Evolutionary conservation across 2,113 vertebrate species (phyloP), one percentile per base, ranked within the genome.

Genomic region (Australoheros scitulus): DNA sequence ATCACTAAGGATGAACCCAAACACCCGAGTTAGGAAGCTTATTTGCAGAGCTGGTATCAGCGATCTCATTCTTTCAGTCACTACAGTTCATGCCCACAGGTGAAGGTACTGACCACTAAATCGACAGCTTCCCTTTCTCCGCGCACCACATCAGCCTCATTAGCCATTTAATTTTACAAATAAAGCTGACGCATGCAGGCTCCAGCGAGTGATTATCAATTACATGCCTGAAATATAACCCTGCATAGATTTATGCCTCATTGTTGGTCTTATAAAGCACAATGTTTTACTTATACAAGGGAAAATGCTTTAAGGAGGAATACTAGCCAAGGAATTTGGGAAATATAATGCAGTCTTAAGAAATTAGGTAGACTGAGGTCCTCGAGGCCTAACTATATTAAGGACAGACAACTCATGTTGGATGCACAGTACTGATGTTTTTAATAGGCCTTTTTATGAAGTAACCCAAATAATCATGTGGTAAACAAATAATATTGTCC

Each of bases 131-230:
- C 24, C 24, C 65, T 52, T 32, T 52, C 24, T 50, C 13, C 14
- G 13, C 43, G 14, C 43, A 47, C 65, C 43, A 52, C 3, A 0
- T 11, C 43, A 50, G 15, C 43, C 65, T 29, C 17, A 29, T 70
- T 70, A 70, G 0, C 5, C 5, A 20, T 70, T 70, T 70, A 32
- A 55, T 32, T 72, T 6, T 50, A 72, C 24, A 72, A 72, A 50
- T 72, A 72, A 32, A 52, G 47, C 0, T 0, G 65, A 13, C 6
- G 52, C 47, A 32, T 14, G 26, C 26, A 2, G 0, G 17, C 47
- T 72, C n/a, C 68, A 34, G 1, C 50, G 4, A 72, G 4, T 9
- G 52, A 72, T 72, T 11, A 52, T 72, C 47, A n/a, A 52, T 14
- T 34, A 0, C n/a, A 55, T 72, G 0, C 26, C 68, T 72, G 20